These are phyloP conservation scores for Didymodactylos carnosus DNA, from an alignment of 2,888 invertebrate genomes.

Conservation along the genomic window DNA sequence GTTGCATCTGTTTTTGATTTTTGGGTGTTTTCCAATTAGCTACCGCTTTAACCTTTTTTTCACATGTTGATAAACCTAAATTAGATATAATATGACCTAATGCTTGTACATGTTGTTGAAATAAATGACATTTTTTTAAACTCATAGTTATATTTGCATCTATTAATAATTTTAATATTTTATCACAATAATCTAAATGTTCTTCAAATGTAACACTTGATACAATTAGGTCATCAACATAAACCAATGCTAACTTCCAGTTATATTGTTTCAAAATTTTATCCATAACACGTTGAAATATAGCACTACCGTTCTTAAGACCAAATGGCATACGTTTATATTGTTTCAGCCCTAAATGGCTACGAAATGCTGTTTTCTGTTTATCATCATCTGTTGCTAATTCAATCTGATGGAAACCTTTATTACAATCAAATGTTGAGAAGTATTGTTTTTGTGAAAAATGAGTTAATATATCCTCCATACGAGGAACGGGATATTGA, in stretches of 20 bases:
- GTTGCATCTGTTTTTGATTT: background rate
- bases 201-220: background rate
- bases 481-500: background rate
- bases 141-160: background rate
- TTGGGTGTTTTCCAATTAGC: background rate
- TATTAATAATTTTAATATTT: background rate
- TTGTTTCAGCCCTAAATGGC: background rate
- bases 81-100: background rate
- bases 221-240: constrained; percentile 13
- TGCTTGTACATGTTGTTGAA: background rate
- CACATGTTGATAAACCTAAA: background rate
- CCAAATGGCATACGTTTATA: background rate
- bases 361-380: background rate
- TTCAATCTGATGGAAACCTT: background rate
- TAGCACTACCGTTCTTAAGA: background rate
- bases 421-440: background rate
- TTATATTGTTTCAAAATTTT: background rate
- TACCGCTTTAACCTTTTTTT: background rate
- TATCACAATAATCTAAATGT: background rate
- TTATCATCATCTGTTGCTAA: background rate
- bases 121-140: background rate
- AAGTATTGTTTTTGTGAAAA: background rate
- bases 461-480: background rate
- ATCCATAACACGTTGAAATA: background rate
- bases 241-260: background rate